Conservation (phyloP, 1,140 invertebrate species). For the Scaptomyza hsui region DNA sequence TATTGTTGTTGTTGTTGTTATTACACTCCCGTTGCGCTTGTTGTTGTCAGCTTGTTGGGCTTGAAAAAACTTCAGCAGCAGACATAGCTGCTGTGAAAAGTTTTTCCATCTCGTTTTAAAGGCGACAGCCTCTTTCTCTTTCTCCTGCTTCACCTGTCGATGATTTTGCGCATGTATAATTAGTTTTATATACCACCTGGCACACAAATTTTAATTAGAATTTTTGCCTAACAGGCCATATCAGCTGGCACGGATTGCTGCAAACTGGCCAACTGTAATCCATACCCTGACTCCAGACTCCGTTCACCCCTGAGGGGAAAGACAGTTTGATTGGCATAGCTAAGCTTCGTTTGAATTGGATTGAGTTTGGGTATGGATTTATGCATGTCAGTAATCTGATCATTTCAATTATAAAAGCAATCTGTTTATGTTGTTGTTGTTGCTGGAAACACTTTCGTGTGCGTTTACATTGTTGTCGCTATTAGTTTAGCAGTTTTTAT, state of each 20-base stretch:
- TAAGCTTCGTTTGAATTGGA: background rate
- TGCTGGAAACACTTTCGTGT: conserved; percentile 35
- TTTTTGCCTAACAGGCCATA: conserved; percentile 52
- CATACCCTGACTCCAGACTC: background rate
- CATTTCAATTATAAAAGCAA: conserved; percentile 78
- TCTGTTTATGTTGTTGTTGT: conserved; percentile 31
- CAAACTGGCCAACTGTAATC: conserved; percentile 12
- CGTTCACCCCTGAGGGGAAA: background rate
- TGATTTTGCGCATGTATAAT: conserved; percentile 66
- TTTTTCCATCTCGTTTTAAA: conserved; percentile 74
- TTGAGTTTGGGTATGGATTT: background rate
- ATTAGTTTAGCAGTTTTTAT: conserved; percentile 60
- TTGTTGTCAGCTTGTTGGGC: conserved; percentile 34
- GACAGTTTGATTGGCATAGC: conserved; percentile 16
- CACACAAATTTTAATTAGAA: conserved; percentile 78
- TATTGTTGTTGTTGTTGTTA: conserved; percentile 50
- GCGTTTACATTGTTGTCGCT: conserved; percentile 61
- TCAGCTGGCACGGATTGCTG: conserved; percentile 25
- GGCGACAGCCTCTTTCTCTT: background rate
- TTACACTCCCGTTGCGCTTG: conserved; percentile 24
- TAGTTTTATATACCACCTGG: conserved; percentile 78
- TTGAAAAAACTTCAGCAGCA: conserved; percentile 66
- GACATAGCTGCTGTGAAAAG: conserved; percentile 66
- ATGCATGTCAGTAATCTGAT: conserved; percentile 58
- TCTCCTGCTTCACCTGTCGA: background rate